Percentiles rank a stretch among this genome's conserved stretches.
phyloP scores from a whole-genome alignment of 2,113 vertebrate species.

The Gallinago media region DNA sequence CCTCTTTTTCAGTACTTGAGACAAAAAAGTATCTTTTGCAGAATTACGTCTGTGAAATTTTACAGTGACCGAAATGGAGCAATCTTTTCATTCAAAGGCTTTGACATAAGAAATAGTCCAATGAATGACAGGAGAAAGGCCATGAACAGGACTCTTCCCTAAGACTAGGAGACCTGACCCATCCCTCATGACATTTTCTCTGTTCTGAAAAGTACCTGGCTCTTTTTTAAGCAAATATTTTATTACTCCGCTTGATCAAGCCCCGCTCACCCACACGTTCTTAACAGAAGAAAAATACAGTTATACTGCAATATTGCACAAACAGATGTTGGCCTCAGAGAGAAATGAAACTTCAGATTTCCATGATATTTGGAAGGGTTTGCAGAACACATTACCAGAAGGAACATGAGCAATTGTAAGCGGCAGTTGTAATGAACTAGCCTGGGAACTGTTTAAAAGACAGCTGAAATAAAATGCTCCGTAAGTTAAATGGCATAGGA shows the following conservation, averaged over 20 bases:
- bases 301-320: slow-evolving; percentile 3
- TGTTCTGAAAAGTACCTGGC: not conserved
- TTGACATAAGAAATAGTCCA: not conserved
- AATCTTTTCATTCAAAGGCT: not conserved
- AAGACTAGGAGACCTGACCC: not conserved
- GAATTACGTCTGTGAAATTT: not conserved
- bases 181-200: not conserved
- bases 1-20: not conserved
- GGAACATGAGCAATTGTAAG: slow-evolving; percentile 26
- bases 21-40: not conserved
- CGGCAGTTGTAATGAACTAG: slow-evolving; percentile 43
- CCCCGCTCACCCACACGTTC: not conserved
- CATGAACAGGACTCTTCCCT: not conserved
- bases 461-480: slow-evolving; percentile 56
- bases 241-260: not conserved
- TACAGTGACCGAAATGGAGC: not conserved
- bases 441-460: slow-evolving; percentile 63
- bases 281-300: slow-evolving; percentile 1
- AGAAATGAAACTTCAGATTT: slow-evolving; percentile 64
- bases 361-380: not conserved
- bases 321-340: slow-evolving; percentile 54
- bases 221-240: not conserved
- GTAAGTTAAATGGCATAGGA: slow-evolving; percentile 31
- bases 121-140: not conserved
- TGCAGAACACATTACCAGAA: slow-evolving; percentile 52